Evolutionary conservation across 1,140 invertebrate genomes (phyloP), one percentile per base, ranked within the genome.

Genomic region (Neomicropteryx cornuta): DNA sequence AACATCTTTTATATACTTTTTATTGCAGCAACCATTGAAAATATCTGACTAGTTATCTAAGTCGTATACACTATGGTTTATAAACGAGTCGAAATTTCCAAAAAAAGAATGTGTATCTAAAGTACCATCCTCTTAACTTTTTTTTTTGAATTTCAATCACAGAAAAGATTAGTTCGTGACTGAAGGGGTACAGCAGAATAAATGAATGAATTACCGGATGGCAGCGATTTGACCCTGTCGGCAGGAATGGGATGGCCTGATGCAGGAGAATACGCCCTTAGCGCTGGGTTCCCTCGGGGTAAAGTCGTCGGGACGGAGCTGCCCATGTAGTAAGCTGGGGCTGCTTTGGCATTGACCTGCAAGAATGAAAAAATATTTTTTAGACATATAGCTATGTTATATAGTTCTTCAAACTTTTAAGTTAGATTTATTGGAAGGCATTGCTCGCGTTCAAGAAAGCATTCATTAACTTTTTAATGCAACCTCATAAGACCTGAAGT

Each of bases 241-340:
- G 71, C 63, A 3, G 72, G 70, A 4, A 74, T 58, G 4, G 66
- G 66, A 2, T 60, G 43, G 8, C 54, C 61, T 0, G 71, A 62
- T 1, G 75, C 77, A 1, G 81, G 77, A 23, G 81, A 82, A 51
- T 81, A 83, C 3, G 79, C 72, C 31, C 80, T 62, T 17, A 82
- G 60, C 20, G 80, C 58, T 3, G 76, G 56, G 4, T 76, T 74
- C 14, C 76, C 72, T 6, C 77, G 61, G 1, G 77, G 77, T 18
- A 81, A 47, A 1, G 76, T 79, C 38, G 56, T 62, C 3, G 65
- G 61, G 22, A 72, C 73, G 21, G 67, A 66, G 2, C 62, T 61
- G 5, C 73, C 72, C 62, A 80, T 73, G 56, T 79, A 79, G 49
- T 79, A 76, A 42, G 65, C 65, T 11, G 65, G 65, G 1, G 62